phyloP scores from a whole-genome alignment of 2,113 vertebrate species.

The Centrocercus urophasianus region DNA sequence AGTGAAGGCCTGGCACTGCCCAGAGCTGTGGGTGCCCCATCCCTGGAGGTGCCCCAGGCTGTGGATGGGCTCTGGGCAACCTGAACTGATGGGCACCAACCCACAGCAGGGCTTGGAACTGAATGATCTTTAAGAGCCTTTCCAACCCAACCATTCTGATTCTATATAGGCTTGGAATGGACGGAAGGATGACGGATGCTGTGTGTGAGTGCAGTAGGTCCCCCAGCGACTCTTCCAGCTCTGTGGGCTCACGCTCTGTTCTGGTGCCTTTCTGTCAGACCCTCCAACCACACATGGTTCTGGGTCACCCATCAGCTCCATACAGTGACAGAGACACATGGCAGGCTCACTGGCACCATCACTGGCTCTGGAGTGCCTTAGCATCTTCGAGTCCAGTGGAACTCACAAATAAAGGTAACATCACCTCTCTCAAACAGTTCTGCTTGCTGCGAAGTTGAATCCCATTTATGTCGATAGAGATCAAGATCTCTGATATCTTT shows the following conservation, averaged over 20 bases:
- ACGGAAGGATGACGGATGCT: accelerated
- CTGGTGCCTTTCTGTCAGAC: not conserved
- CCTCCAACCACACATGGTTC: not conserved
- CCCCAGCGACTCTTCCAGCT: not conserved
- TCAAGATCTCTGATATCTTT: not conserved
- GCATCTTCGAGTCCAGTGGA: not conserved
- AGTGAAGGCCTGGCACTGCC: too few relatives aligned
- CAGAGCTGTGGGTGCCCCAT: too few relatives aligned
- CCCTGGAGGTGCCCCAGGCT: too few relatives aligned
- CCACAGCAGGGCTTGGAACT: too few relatives aligned
- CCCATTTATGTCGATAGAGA: not conserved
- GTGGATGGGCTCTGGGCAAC: too few relatives aligned
- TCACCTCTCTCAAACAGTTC: not conserved
- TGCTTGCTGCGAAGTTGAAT: not conserved
- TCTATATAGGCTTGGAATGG: not conserved
- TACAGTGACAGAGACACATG: accelerated
- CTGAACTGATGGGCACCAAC: too few relatives aligned
- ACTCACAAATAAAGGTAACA: not conserved
- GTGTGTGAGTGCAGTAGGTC: not conserved
- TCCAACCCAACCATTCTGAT: too few relatives aligned
- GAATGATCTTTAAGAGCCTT: too few relatives aligned
- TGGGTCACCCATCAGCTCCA: not conserved
- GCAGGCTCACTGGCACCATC: not conserved
- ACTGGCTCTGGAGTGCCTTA: not conserved
- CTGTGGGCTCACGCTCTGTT: not conserved